Base-by-base conservation (phyloP, 2,888 invertebrate genomes). In the Tetrapedia diversipes region DNA sequence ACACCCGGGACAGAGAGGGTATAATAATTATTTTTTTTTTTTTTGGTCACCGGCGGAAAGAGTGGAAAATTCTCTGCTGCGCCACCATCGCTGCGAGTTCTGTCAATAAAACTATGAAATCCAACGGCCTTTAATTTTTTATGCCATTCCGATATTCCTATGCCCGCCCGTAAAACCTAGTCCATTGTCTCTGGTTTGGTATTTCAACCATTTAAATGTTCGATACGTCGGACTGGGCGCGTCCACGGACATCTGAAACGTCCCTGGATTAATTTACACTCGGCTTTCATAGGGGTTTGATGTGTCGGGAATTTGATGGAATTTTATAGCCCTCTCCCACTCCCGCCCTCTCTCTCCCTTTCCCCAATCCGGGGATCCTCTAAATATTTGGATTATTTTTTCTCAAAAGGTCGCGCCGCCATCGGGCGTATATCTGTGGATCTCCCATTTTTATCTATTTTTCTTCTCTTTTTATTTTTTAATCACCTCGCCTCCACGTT, bases 201-300 rank as follows among this genome's bases (percentile, higher is more conserved):
- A 82, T 86, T 86, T 83, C 84, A 81, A 82, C 82, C 83, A 82
- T 81, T 74, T 57, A 69, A 71, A 70, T 56, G 66, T 47, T 54
- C 57, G 68, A 72, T 71, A 70, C 51, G 69, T 32, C 34, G 53
- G 39, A 53, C 63, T 45, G 61, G 65, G 66, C 67, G 56, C 71
- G n/a, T n/a, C 68, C 56, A 57, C 65, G 64, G 53, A 61, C 53
- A 68, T 77, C 49, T 65, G n/a, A 61, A 45, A 64, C 75, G 72
- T 74, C 66, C 74, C 39, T 77, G 83, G 79, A 87, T 88, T 87
- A 86, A 88, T 87, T 86, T 85, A 83, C 80, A 80, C 78, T 73
- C 24, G 71, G 51, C 80, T 87, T 85, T 76, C 76, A 70, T 53
- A n/a, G 53, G 76, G 70, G 71, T 84, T 86, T 80, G 82, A 86